A percentile compares a stretch with the other conserved stretches of the same genome.
These are phyloP conservation scores for Monomorium pharaonis DNA, from an alignment of 1,140 invertebrate species.

Conservation along the genomic window DNA sequence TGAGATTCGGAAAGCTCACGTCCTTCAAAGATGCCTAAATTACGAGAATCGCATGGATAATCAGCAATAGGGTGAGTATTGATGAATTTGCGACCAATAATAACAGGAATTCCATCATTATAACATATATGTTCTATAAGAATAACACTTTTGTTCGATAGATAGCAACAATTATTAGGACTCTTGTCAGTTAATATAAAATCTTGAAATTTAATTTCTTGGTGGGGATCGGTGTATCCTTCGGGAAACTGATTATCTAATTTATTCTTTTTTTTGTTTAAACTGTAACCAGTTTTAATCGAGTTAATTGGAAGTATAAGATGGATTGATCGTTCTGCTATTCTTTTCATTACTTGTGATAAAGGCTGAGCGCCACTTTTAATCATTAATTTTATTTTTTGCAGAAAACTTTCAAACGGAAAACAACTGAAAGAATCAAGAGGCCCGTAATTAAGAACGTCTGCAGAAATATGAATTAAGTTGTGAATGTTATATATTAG, in stretches of 20 bases:
- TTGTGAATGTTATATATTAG: conserved; percentile 13
- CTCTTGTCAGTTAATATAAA: too few relatives aligned
- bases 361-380: background rate
- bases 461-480: background rate
- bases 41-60: too few relatives aligned
- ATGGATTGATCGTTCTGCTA: conserved; percentile 2
- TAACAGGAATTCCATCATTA: too few relatives aligned
- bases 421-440: conserved; percentile 10
- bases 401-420: background rate
- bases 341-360: background rate
- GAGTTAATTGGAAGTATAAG: background rate
- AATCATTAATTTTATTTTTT: conserved; percentile 9
- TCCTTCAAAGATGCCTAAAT: too few relatives aligned
- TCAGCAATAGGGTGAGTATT: too few relatives aligned
- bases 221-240: background rate
- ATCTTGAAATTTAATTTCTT: too few relatives aligned
- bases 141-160: too few relatives aligned
- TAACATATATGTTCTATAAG: too few relatives aligned
- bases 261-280: background rate
- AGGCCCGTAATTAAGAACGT: background rate
- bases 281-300: background rate
- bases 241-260: background rate
- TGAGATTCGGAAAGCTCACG: too few relatives aligned
- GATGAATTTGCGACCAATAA: too few relatives aligned
- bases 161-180: too few relatives aligned